phyloP scores from a whole-genome alignment of 2,888 invertebrate species.

The Tineola bisselliella region DNA sequence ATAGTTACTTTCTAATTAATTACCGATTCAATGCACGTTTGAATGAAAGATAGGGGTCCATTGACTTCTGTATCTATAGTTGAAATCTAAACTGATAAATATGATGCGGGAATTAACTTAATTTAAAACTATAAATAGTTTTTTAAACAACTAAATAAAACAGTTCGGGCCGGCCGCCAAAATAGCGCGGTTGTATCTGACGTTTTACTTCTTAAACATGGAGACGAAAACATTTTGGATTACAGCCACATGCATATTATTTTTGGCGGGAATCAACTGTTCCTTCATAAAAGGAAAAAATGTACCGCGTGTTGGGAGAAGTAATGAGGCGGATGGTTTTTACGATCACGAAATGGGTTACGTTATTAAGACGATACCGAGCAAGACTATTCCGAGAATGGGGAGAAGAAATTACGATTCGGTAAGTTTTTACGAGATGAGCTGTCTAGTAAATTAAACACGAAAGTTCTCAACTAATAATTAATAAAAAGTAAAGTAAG shows the following conservation, averaged over 20 bases:
- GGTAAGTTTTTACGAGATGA: conserved; percentile 39
- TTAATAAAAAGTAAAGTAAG: too few species aligned
- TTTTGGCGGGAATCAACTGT: conserved; percentile 32
- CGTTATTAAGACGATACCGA: conserved; percentile 50
- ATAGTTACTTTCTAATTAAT: too few species aligned
- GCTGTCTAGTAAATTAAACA: too few species aligned
- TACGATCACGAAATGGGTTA: conserved; percentile 51
- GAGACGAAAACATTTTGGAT: background rate
- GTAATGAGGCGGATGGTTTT: conserved; percentile 45
- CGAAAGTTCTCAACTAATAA: too few species aligned
- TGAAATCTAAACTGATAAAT: background rate
- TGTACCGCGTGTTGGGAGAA: conserved; percentile 54
- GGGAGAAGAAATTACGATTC: conserved; percentile 57
- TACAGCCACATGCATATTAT: conserved; percentile 12
- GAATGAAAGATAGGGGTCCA: background rate
- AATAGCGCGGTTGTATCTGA: background rate
- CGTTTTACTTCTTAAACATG: background rate
- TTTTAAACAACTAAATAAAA: background rate
- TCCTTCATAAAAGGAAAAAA: conserved; percentile 58
- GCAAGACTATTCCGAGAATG: conserved; percentile 58
- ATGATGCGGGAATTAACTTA: background rate
- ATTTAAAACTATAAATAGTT: background rate
- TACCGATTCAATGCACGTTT: background rate
- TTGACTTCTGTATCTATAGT: background rate
- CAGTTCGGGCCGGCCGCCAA: background rate